Percentiles rank a stretch among this genome's conserved stretches.
Conservation (phyloP, 1,140 invertebrate genomes). For the Acromyrmex charruanus region DNA sequence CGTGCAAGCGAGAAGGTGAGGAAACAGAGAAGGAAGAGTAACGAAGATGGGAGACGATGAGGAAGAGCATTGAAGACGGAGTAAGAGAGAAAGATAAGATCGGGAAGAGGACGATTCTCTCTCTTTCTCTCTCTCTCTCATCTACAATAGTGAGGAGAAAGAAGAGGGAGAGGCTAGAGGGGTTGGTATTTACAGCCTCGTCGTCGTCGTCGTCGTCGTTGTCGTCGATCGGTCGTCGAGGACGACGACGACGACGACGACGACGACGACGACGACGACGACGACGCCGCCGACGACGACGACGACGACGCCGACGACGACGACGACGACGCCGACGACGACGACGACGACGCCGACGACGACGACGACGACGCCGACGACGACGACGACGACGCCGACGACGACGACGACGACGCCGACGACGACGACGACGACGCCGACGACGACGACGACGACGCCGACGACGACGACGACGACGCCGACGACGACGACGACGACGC, state of each 20-base stretch:
- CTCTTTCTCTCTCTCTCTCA: not conserved
- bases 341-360: slow-evolving; percentile 48
- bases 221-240: not conserved
- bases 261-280: slow-evolving; percentile 48
- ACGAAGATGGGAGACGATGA: slow-evolving; percentile 40
- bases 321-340: not conserved
- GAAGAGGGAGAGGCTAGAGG: slow-evolving; percentile 63
- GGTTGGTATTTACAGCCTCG: slow-evolving; percentile 79
- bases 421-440: slow-evolving; percentile 49
- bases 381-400: not conserved
- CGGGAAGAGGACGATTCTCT: slow-evolving; percentile 61
- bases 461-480: slow-evolving; percentile 47
- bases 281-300: slow-evolving; percentile 34
- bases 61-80: slow-evolving; percentile 20
- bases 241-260: not conserved
- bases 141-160: not conserved
- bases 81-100: slow-evolving; percentile 40
- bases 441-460: no score
- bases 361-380: slow-evolving; percentile 49
- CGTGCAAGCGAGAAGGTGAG: slow-evolving; percentile 57
- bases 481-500: slow-evolving; percentile 27
- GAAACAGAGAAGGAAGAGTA: slow-evolving; percentile 20
- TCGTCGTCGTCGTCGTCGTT: slow-evolving; percentile 27
- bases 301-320: no score
- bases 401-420: slow-evolving; percentile 51